Evolutionary conservation across 2,113 vertebrate species (phyloP), one percentile per base, ranked within the genome.

Genomic region (Vidua chalybeata): DNA sequence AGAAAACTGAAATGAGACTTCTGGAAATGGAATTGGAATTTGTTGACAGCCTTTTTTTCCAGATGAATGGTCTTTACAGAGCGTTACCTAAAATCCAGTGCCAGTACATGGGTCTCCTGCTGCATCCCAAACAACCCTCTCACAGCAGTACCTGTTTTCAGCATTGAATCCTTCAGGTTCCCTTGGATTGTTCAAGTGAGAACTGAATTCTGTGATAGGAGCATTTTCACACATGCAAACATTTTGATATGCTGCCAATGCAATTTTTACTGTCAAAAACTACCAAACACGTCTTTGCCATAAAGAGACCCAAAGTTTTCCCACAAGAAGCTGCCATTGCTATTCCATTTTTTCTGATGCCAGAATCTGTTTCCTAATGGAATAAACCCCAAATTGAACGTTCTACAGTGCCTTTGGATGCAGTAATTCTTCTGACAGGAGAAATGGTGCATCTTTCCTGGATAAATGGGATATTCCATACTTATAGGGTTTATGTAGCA

Each of bases 241-340:
- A 37, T 87, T 93, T 85, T 91, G 75, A 89, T 89, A 56, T 1
- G 6, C 49, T 95, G 87, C 71, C 90, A 91, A 8, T 83, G 58
- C 24, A 74, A 28, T 85, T 94, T 93, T 91, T 92, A n/a, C 46
- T 91, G 90, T 93, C 31, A 83, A 80, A 92, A 96, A n/a, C 28
- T 35, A 85, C 67, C 62, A 54, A 84, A 76, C 45, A 27, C 26
- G 1, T 75, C 52, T 89, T 93, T 76, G 62, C 69, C 74, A 41
- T 87, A 24, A 67, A 87, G 41, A 87, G 41, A 66, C n/a, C 43
- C 28, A 2, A 61, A 41, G 37, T 15, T 75, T 89, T 28, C 58
- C 35, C 58, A 48, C 3, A 13, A 54, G 69, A 49, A 41, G 13
- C 27, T 87, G 78, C 78, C 48, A 24, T 51, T 58, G 49, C 59